A percentile compares a stretch with the other conserved stretches of the same genome.
Evolutionary conservation across 2,113 vertebrate genomes (phyloP).

Genomic region (Hystrix cristata): DNA sequence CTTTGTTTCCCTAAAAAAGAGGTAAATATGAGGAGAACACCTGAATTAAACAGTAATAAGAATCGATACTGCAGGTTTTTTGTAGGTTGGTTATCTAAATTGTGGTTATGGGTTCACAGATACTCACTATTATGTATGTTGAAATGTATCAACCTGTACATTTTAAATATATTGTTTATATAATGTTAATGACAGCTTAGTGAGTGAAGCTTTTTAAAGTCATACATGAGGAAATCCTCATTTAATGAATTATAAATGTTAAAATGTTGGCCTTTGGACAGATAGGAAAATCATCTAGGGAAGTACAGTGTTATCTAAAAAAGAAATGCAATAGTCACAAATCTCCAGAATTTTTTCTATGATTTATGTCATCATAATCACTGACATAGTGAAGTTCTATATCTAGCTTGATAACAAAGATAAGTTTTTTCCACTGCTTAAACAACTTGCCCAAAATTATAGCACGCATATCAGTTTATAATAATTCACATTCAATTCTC

Average conservation of each 20-base stretch:
- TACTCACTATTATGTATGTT: background rate
- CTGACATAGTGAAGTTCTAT: background rate
- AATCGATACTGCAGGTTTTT: background rate
- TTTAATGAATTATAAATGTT: background rate
- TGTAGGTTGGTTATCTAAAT: background rate
- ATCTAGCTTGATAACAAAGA: background rate
- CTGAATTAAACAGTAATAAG: background rate
- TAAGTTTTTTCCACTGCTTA: background rate
- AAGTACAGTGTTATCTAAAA: background rate
- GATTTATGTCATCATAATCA: background rate
- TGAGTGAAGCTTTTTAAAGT: background rate
- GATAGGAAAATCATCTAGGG: background rate
- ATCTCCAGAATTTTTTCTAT: background rate
- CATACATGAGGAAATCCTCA: background rate
- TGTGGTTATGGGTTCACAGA: background rate
- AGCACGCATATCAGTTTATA: background rate
- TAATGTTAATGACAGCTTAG: background rate
- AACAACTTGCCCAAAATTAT: background rate
- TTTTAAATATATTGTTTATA: constrained; percentile 6
- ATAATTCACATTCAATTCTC: background rate
- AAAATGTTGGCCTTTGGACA: background rate
- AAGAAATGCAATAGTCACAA: background rate
- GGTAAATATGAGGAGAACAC: background rate
- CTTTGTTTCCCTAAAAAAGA: background rate
- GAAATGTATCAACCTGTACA: background rate